A percentile compares a stretch with the other conserved stretches of the same genome.
These are phyloP conservation scores for Chrysolina haemoptera DNA, from an alignment of 2,888 invertebrate genomes.

Conservation along the genomic window DNA sequence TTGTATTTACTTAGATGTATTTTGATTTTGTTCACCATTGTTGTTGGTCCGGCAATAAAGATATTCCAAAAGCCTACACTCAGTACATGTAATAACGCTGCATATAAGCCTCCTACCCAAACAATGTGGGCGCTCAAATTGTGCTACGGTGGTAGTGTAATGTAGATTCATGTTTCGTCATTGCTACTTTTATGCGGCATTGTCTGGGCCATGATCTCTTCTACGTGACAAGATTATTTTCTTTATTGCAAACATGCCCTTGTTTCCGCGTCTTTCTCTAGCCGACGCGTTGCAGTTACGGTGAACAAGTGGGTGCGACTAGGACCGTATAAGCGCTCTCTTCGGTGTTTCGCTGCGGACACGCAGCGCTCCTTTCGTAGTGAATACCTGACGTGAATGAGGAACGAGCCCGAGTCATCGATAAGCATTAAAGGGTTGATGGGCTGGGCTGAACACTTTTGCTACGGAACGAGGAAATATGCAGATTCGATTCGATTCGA, in stretches of 20 bases:
- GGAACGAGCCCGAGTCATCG: neutral
- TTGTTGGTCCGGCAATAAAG: too few species aligned
- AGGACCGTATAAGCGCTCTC: conserved; percentile 50
- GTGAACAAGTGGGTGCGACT: conserved; percentile 50
- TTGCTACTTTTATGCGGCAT: conserved; percentile 56
- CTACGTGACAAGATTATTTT: conserved; percentile 60
- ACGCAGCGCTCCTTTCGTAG: conserved; percentile 48
- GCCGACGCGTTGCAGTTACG: conserved; percentile 46
- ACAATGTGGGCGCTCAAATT: conserved; percentile 23
- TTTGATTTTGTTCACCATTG: too few species aligned
- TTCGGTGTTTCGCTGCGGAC: conserved; percentile 46
- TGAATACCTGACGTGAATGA: conserved; percentile 7
- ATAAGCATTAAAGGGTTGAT: neutral
- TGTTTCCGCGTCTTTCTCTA: conserved; percentile 52
- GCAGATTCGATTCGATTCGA: too few species aligned
- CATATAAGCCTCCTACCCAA: neutral
- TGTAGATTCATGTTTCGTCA: conserved; percentile 54
- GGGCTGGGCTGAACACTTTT: neutral
- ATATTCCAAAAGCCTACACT: neutral
- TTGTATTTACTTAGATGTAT: too few species aligned
- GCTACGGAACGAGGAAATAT: too few species aligned
- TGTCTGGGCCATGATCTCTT: conserved; percentile 61
- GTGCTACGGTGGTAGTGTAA: conserved; percentile 26
- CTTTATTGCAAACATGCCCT: conserved; percentile 38
- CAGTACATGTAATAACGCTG: neutral